Evolutionary conservation across 2,888 invertebrate genomes (phyloP), one percentile per base, ranked within the genome.

Genomic region (Macrophya annulata): DNA sequence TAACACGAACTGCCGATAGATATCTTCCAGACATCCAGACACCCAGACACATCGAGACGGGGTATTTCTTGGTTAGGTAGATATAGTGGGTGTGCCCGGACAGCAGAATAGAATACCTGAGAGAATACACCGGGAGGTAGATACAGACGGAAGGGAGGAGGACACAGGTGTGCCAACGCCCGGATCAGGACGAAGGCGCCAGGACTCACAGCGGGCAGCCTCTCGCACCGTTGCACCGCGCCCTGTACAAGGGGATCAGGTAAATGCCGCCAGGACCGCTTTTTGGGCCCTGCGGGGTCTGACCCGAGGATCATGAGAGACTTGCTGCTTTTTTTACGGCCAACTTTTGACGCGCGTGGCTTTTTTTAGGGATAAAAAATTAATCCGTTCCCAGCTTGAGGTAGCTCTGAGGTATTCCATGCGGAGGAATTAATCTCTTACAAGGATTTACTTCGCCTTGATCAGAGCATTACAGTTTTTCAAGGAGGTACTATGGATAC

Each of bases 141-240:
- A 84, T 79, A 82, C 86, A 84, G 87, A 86, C 85, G 87, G 71
- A 83, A 83, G 71, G 83, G 83, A 83, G 25, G 68, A 83, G 71
- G 85, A 87, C 89, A 90, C 90, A 90, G 90, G 90, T 90, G 90
- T 88, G 90, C 85, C 87, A 83, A 79, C 85, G 76, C 84, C 76
- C 68, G 71, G 71, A 83, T 83, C 83, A 71, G 86, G 85, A 87
- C 86, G 84, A 77, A 90, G 90, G 90, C 90, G 90, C 90, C 90
- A 89, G 89, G 88, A 88, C 89, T 87, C 90, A 62, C 81, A 89
- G 89, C 89, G 86, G 89, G 89, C 87, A 87, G 87, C 87, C 88
- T 85, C 86, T 87, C 86, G 85, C 86, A 85, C 87, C 86, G 84
- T 85, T 85, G 76, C 84, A 85, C 85, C 84, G 74, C 76, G 77